These are phyloP conservation scores for Drosophila crucigera DNA, from an alignment of 2,888 invertebrate genomes.

Conservation along the genomic window DNA sequence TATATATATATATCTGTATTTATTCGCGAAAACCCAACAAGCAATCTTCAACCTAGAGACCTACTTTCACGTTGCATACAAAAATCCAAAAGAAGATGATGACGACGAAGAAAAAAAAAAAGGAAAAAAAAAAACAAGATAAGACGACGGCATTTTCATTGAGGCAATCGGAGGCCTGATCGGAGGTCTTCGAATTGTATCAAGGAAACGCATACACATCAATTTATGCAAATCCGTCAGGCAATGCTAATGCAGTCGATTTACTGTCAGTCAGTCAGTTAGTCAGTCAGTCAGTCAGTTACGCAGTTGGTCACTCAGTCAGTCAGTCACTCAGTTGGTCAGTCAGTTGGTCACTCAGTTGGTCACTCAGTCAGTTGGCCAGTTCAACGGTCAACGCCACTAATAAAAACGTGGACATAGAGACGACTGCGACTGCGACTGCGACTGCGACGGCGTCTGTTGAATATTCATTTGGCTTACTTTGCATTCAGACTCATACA, in stretches of 20 bases:
- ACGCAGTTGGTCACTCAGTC: slow-evolving; percentile 45
- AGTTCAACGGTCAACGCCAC: slow-evolving; percentile 75
- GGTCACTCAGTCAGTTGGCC: slow-evolving; percentile 16
- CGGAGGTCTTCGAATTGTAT: slow-evolving; percentile 76
- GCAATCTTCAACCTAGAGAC: slow-evolving; percentile 71
- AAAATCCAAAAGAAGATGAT: slow-evolving; percentile 39
- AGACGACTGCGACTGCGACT: background rate
- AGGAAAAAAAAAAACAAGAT: background rate
- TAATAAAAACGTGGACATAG: slow-evolving; percentile 56
- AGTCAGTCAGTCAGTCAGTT: slow-evolving; percentile 43
- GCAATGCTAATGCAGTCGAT: slow-evolving; percentile 74
- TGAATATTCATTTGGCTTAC: slow-evolving; percentile 78
- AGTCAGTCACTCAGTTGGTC: slow-evolving; percentile 26
- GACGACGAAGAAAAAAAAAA: background rate
- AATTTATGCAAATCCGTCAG: slow-evolving; percentile 72
- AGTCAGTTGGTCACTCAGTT: slow-evolving; percentile 19
- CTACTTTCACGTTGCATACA: slow-evolving; percentile 71
- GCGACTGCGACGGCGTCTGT: slow-evolving; percentile 25
- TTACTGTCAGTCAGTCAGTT: slow-evolving; percentile 22
- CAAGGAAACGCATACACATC: slow-evolving; percentile 72
- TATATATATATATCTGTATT: slow-evolving; percentile 6
- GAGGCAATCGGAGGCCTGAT: slow-evolving; percentile 41
- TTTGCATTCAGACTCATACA: slow-evolving; percentile 60
- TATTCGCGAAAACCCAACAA: slow-evolving; percentile 55
- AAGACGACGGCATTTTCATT: slow-evolving; percentile 48